Evolutionary conservation across 2,113 vertebrate genomes (phyloP), one percentile per base, ranked within the genome.

Genomic region (Pseudolaguvia tuberculata): DNA sequence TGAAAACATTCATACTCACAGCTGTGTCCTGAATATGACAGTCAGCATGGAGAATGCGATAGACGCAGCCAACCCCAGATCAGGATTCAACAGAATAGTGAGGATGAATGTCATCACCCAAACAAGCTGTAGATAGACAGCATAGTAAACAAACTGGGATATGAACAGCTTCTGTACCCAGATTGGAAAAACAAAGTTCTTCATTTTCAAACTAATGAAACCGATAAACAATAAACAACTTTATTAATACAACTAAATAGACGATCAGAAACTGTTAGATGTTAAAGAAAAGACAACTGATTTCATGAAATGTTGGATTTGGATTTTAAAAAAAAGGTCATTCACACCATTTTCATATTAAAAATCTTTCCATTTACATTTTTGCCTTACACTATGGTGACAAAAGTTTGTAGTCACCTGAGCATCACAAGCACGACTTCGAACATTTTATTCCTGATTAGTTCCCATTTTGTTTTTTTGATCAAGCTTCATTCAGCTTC

Each of bases 1-100:
- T 50, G 50, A 18, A 35, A 39, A 68, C 14, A 20, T 10, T 79
- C 23, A 45, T 18, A 87, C 56, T 94, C 85, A 98, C 97, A 94
- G 84, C 84, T 99, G 96, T 1, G 89, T 94, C 78, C 92, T 94
- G 87, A 98, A 90, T 87, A 98, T 93, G 80, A 98, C 86, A 0
- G 94, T 94, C 76, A 99, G 88, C 78, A 99, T 85, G 42, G 93
- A 89, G 42, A 98, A 98, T 52, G 63, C 91, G 29, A 98, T 81
- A 0, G 97, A 90, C 8, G 84, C 92, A 0, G 79, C 94, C 83
- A 99, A 90, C 35, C 97, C 96, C 0, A 98, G 39, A 84, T 96
- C 96, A 82, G 96, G 84, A 83, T 97, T 96, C 11, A 98, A 83
- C 21, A 94, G 12, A 47, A 97, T 13, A 0, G 95, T 97, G 72